Evolutionary conservation across 2,113 vertebrate genomes (phyloP).

Genomic region (Heterocephalus glaber): DNA sequence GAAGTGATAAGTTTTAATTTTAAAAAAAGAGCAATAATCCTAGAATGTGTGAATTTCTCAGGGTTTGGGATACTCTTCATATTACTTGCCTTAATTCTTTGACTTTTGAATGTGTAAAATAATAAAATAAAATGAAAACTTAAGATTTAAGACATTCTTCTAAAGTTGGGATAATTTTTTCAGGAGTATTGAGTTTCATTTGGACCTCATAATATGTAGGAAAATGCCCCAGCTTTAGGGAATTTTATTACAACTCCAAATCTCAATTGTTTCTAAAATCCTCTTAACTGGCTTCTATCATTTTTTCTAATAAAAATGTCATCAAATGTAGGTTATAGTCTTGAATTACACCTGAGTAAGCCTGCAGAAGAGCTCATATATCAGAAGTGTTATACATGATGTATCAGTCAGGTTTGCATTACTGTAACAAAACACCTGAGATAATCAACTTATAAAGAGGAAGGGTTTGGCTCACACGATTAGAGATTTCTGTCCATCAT

Average conservation of each 20-base stretch:
- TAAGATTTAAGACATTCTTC: constrained; percentile 44
- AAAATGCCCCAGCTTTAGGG: constrained; percentile 53
- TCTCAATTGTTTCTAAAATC: constrained; percentile 49
- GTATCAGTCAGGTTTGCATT: too few species aligned
- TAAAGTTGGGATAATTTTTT: constrained; percentile 31
- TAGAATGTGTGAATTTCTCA: background rate
- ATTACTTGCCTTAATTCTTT: constrained; percentile 60
- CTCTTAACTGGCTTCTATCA: background rate
- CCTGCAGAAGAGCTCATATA: background rate
- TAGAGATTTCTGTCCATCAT: background rate
- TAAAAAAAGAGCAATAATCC: constrained; percentile 35
- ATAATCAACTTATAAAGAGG: background rate
- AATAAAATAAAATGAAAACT: constrained; percentile 47
- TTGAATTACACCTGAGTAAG: background rate
- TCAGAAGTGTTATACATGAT: background rate
- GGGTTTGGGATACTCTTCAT: constrained; percentile 48
- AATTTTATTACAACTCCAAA: constrained; percentile 42
- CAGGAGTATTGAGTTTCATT: background rate
- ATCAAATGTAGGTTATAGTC: background rate
- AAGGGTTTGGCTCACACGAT: background rate
- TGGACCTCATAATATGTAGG: constrained; percentile 24
- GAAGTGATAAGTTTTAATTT: constrained; percentile 70
- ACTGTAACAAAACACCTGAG: background rate
- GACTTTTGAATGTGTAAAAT: constrained; percentile 41
- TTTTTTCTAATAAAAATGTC: constrained; percentile 55